A percentile compares a stretch with the other conserved stretches of the same genome.
Conservation (phyloP, 2,797 vertebrate species). For the Benthosema pterotum region DNA sequence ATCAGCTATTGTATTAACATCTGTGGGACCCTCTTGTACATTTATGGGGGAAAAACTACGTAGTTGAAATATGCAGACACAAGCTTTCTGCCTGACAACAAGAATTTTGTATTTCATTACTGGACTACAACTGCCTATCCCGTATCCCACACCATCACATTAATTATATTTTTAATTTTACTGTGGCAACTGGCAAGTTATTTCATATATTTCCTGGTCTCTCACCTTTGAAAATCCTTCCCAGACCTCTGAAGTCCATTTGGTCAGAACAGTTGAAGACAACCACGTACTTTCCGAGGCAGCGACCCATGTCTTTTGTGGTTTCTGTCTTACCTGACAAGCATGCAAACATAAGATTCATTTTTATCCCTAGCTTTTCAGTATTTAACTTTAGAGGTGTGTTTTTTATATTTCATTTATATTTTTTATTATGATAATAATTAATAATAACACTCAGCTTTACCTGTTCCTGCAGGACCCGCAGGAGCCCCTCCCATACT, state of each 20-base stretch:
- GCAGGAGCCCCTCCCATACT: conserved; percentile 96
- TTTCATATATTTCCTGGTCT: not conserved
- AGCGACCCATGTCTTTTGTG: conserved; percentile 96
- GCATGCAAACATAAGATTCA: not conserved
- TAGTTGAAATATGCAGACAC: too few relatives aligned
- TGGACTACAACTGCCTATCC: too few relatives aligned
- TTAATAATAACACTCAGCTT: conserved; percentile 7
- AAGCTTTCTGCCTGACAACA: too few relatives aligned
- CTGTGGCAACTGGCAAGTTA: too few relatives aligned
- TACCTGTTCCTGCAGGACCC: conserved; percentile 90
- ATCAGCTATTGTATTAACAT: too few relatives aligned
- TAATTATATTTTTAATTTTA: too few relatives aligned
- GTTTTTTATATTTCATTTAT: not conserved
- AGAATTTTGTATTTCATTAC: too few relatives aligned
- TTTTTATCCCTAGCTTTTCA: not conserved
- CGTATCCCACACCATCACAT: too few relatives aligned
- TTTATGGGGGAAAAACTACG: too few relatives aligned
- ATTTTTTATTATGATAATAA: not conserved
- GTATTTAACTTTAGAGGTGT: too few relatives aligned
- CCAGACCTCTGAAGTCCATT: conserved; percentile 98
- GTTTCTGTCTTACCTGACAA: conserved; percentile 93
- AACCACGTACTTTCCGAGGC: conserved; percentile 96
- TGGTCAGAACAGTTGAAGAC: conserved; percentile 99
- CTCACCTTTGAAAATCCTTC: conserved; percentile 96
- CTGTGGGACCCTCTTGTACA: too few relatives aligned